Evolutionary conservation across 2,797 vertebrate species (phyloP).

Genomic region (Urophycis tenuis): DNA sequence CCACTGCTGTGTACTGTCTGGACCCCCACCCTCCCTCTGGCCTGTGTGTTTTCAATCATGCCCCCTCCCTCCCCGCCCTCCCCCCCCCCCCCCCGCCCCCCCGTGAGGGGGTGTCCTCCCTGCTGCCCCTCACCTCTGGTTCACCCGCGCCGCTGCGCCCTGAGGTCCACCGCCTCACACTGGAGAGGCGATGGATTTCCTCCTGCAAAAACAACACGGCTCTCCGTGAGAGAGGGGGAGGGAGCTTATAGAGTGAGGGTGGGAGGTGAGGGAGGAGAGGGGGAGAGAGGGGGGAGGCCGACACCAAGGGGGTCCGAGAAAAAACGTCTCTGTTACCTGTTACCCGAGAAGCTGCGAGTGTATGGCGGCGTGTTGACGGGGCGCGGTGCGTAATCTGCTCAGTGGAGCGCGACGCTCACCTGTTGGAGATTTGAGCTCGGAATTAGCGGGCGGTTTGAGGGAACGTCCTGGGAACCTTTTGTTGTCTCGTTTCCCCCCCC

Average conservation of each 20-base stretch:
- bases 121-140: slow-evolving; percentile 32
- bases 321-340: background rate
- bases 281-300: background rate
- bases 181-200: slow-evolving; percentile 19
- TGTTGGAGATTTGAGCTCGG: slow-evolving; percentile 19
- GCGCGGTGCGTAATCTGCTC: slow-evolving; percentile 9
- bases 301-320: background rate
- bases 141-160: slow-evolving; percentile 18
- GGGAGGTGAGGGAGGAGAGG: background rate
- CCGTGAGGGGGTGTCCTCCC: slow-evolving; percentile 16
- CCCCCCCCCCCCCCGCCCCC: background rate
- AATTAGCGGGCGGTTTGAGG: slow-evolving; percentile 22
- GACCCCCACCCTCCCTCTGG: too few species aligned
- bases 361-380: background rate
- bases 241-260: background rate
- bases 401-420: slow-evolving; percentile 3
- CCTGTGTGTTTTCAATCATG: slow-evolving; percentile 40
- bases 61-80: background rate
- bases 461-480: slow-evolving; percentile 11
- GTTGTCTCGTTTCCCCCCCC: slow-evolving; percentile 32
- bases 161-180: slow-evolving; percentile 6
- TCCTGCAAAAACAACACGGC: slow-evolving; percentile 4
- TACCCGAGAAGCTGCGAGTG: background rate
- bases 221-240: background rate
- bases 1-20: too few species aligned